Conservation (phyloP, 2,113 vertebrate species). For the Camelus bactrianus region DNA sequence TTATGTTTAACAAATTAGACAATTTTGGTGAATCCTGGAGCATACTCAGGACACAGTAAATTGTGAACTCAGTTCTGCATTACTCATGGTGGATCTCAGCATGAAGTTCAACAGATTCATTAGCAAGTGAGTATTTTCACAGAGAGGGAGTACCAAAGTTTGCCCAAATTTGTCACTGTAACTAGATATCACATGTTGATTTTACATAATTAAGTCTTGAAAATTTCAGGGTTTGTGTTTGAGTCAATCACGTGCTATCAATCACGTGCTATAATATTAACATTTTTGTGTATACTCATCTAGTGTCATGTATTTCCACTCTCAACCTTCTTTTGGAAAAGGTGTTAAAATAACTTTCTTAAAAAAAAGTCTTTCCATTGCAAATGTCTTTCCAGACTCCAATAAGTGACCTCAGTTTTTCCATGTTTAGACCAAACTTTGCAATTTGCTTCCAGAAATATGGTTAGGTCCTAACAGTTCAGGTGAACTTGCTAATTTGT, state of each 20-base stretch:
- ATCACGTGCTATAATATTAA: background rate
- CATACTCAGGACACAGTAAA: background rate
- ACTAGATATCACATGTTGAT: background rate
- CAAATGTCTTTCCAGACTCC: background rate
- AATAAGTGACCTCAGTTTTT: background rate
- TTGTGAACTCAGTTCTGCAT: background rate
- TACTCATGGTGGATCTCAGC: background rate
- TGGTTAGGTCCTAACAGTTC: background rate
- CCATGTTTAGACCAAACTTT: background rate
- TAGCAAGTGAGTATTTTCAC: background rate
- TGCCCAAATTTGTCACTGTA: background rate
- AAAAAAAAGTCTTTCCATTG: slow-evolving; percentile 1
- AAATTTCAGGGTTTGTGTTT: background rate
- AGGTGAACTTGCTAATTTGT: background rate
- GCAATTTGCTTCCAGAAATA: background rate
- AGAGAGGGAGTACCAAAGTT: background rate
- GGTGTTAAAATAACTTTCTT: background rate
- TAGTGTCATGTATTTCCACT: background rate
- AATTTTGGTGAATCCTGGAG: background rate
- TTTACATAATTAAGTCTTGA: background rate
- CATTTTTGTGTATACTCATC: background rate
- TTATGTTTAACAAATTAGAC: background rate
- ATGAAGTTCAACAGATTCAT: background rate
- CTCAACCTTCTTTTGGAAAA: background rate
- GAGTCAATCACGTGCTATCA: slow-evolving; percentile 17